Evolutionary conservation across 2,888 invertebrate species (phyloP), one percentile per base, ranked within the genome.

Genomic region (Diaphora mendica): DNA sequence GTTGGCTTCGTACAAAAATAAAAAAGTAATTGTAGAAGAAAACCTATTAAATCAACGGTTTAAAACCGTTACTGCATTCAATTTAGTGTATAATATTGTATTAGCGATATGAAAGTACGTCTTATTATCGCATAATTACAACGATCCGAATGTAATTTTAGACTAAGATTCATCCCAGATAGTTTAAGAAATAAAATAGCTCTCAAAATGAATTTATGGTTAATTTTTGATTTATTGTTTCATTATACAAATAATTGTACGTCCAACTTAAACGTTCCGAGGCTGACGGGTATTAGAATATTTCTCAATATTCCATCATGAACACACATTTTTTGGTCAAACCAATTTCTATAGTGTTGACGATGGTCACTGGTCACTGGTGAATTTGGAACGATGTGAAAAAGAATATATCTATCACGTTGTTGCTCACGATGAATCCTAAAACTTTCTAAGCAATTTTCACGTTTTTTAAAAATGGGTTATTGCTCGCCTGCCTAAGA

Each of bases 161-260:
- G 69, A 62, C 20, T 51, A 64, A 51, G 65, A 71, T 68, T 64
- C 44, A 70, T 66, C 33, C 65, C 33, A 64, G 3, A 42, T 59
- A 70, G 15, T 42, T 62, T 2, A 68, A 64, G 15, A 17, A 64
- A 71, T 68, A 79, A 30, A 82, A 72, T 77, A 70, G 69, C 70
- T 72, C n/a, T 62, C 64, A 62, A 66, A 74, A 64, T n/a, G 68
- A 68, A 69, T 62, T 20, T 39, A 44, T n/a, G 20, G 20, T 30
- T 0, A 4, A 26, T 62, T 62, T 59, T 62, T 62, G 62, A 62
- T 62, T 17, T 30, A 15, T 15, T 62, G 11, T 30, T 62, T 62
- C 30, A 30, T 11, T 17, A 30, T 15, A 26, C 8, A n/a, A n/a
- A n/a, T n/a, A n/a, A n/a, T n/a, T n/a, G n/a, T n/a, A n/a, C n/a